Conservation (phyloP, 2,113 vertebrate species). For the Myodes glareolus region DNA sequence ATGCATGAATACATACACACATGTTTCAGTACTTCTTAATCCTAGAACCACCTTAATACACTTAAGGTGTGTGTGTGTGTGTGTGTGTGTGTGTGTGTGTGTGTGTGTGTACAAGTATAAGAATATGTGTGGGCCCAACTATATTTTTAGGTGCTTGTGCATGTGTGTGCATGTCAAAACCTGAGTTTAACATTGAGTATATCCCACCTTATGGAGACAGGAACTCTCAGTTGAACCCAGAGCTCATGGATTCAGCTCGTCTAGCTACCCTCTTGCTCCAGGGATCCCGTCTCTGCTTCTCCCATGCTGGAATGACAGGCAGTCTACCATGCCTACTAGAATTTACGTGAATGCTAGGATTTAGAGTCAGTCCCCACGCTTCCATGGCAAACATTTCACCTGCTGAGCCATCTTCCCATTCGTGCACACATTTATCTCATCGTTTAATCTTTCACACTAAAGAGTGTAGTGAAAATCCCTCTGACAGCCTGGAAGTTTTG, state of each 20-base stretch:
- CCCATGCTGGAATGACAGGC: too few species aligned
- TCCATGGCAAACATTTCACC: background rate
- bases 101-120: background rate
- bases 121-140: background rate
- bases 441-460: slow-evolving; percentile 26
- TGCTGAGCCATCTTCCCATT: background rate
- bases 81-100: background rate
- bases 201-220: background rate
- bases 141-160: background rate
- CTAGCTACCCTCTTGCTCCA: background rate
- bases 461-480: slow-evolving; percentile 56
- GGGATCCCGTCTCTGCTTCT: background rate
- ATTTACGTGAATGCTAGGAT: background rate
- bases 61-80: background rate
- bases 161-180: background rate
- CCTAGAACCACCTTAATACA: background rate
- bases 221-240: background rate
- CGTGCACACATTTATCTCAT: background rate
- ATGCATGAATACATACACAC: background rate
- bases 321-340: background rate
- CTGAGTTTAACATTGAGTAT: background rate
- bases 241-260: background rate
- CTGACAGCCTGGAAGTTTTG: slow-evolving; percentile 13
- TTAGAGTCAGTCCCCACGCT: too few species aligned
- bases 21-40: slow-evolving; percentile 23